Conservation (phyloP, 2,113 vertebrate species). For the Mastomys coucha region DNA sequence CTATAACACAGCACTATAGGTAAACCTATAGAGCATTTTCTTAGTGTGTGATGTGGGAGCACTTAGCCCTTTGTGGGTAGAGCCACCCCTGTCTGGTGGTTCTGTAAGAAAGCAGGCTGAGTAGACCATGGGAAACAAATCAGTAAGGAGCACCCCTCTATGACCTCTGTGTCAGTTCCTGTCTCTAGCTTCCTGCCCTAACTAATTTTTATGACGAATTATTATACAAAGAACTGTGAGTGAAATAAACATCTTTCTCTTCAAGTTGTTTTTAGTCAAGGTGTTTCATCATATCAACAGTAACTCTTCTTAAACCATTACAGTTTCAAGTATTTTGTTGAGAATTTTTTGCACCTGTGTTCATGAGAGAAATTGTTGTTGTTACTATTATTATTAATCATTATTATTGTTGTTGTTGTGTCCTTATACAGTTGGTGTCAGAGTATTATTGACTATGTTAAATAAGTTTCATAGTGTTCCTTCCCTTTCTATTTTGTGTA, state of each 20-base stretch:
- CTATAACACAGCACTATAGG: background rate
- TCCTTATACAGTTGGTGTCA: background rate
- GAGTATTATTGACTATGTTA: background rate
- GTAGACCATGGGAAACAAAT: background rate
- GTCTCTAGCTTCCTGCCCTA: background rate
- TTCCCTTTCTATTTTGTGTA: background rate
- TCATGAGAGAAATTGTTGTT: background rate
- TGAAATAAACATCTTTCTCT: background rate
- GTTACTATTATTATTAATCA: too few species aligned
- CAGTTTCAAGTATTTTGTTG: background rate
- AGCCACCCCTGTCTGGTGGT: background rate
- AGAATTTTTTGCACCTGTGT: background rate
- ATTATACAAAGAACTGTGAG: background rate
- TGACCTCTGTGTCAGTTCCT: background rate
- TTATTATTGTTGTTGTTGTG: background rate
- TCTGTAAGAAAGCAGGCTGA: background rate
- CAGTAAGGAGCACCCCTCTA: background rate
- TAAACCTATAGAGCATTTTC: background rate
- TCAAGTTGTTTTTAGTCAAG: background rate
- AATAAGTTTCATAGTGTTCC: background rate
- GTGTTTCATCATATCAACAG: background rate
- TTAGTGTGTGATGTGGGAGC: background rate
- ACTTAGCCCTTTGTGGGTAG: background rate
- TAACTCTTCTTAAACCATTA: background rate
- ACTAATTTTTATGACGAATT: background rate